Base-by-base conservation (phyloP, 2,797 vertebrate species). In the Acrossocheilus fasciatus region DNA sequence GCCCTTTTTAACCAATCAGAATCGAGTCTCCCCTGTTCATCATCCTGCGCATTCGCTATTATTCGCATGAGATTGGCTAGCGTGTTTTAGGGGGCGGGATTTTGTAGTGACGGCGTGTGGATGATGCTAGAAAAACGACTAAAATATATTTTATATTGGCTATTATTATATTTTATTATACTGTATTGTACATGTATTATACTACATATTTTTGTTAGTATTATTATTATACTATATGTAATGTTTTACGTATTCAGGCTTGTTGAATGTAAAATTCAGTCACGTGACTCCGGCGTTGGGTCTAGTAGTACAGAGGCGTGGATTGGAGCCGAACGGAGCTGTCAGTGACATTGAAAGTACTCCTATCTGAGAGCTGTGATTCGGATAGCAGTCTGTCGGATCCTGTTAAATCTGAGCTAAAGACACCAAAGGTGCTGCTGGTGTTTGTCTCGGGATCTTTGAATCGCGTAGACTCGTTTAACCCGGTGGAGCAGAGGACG, bases 311-410 rank as follows among this genome's bases (percentile, higher is more conserved):
- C 23, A 14, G 57, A 62, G 36, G 79, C 34, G 39, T 66, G 62
- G 41, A 36, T 7, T 36, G 64, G 11, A 15, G 64, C 20, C 20
- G 11, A 20, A 20, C 1, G 78, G 34, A n/a, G 30, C 11, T 54
- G 68, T 36, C 45, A 47, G 26, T 81, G 59, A 82, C 81, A 72
- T 82, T 82, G 81, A 54, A 82, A 72, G n/a, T 30, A 14, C 23
- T 73, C 20, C 30, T 43, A 14, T 1, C 26, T 8, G 30, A 6
- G 11, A 52, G 1, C 64, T 70, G 11, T 17, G 36, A 54, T 12
- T 57, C 34, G 47, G 23, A 52, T 39, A n/a, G 7, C 4, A n/a
- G 20, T 54, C 30, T 39, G 34, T 26, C 11, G 17, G 47, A 17
- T 18, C 12, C 34, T n/a, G 20, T 20, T 8, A 4, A 14, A 20